Base-by-base conservation (phyloP, 2,888 invertebrate genomes). In the Drosophila macrothrix region DNA sequence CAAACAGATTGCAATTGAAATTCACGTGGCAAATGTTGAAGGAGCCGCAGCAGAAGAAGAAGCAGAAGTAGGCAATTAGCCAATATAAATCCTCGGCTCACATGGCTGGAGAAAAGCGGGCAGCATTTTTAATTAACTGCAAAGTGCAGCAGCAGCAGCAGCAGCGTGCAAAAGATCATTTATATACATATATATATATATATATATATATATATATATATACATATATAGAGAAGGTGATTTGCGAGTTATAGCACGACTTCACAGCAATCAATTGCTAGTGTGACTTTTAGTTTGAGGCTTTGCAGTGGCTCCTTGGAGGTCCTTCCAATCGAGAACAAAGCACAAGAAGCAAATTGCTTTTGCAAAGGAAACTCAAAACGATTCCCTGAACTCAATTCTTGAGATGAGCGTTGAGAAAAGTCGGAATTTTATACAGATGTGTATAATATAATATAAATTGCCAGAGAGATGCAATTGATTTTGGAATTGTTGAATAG, bases 71-170 rank as follows among this genome's bases (percentile, higher is more conserved):
- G 35, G 62, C 64, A 62, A 81, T 83, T 81, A 76, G 74, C 67
- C 49, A 60, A 76, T 61, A 84, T 80, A 78, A 84, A 87, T 82
- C 71, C 70, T 58, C 31, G 70, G 37, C 69, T 41, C 52, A 66
- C 55, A 55, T 61, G 29, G 56, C 33, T 29, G 62, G 7, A 70
- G 78, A 75, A 65, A 46, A 77, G 33, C 3, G 10, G 69, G 66
- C 71, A 83, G 73, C 76, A 79, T 74, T 87, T 84, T 84, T 84
- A 84, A 84, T 84, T 84, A 84, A 84, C 83, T 78, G 76, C 43
- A 61, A 76, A 76, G 33, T 46, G 53, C 54, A 46, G 62, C 53
- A 55, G 59, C 16, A 54, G 53, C 53, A 60, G 46, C 16, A 54
- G 35, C 54, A 61, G 46, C 58, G 28, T 50, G 43, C 29, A 35